Conservation (phyloP, 2,888 invertebrate species). For the Mythimna albipuncta region DNA sequence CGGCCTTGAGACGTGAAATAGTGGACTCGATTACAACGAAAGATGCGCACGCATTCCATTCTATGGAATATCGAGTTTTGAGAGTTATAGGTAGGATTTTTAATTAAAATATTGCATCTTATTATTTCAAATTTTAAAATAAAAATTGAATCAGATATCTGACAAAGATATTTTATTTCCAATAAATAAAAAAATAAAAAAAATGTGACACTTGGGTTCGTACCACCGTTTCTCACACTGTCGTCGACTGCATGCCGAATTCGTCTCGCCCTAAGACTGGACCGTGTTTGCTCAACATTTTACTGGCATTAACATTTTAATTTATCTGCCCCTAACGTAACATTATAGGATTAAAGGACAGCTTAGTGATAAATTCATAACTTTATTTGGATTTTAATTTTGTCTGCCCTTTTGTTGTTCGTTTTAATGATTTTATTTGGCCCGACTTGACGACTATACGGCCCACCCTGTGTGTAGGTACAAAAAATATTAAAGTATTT, state of each 20-base stretch:
- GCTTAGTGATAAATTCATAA: conserved; percentile 72
- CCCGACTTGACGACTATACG: conserved; percentile 23
- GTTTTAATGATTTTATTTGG: conserved; percentile 60
- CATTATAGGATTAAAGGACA: conserved; percentile 71
- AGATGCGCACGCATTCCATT: conserved; percentile 1
- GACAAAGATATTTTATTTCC: conserved; percentile 4
- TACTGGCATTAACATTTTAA: conserved; percentile 75
- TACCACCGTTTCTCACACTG: conserved; percentile 64
- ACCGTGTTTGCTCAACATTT: conserved; percentile 74
- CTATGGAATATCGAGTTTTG: neutral
- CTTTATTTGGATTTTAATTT: conserved; percentile 70
- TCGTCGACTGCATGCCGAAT: conserved; percentile 70
- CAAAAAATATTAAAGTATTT: conserved; percentile 7
- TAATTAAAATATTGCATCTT: neutral
- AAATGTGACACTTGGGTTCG: conserved; percentile 15
- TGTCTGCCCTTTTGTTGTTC: conserved; percentile 61
- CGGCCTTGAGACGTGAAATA: conserved; percentile 18
- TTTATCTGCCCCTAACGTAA: conserved; percentile 68
- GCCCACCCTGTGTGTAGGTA: conserved; percentile 46
- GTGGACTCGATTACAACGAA: fast-evolving
- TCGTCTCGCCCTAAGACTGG: conserved; percentile 69
- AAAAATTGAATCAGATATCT: neutral
- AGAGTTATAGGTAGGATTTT: neutral
- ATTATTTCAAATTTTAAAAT: neutral
- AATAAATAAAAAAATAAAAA: conserved; percentile 13